Conservation (phyloP, 2,888 invertebrate genomes). For the Diachrysia chrysitis region DNA sequence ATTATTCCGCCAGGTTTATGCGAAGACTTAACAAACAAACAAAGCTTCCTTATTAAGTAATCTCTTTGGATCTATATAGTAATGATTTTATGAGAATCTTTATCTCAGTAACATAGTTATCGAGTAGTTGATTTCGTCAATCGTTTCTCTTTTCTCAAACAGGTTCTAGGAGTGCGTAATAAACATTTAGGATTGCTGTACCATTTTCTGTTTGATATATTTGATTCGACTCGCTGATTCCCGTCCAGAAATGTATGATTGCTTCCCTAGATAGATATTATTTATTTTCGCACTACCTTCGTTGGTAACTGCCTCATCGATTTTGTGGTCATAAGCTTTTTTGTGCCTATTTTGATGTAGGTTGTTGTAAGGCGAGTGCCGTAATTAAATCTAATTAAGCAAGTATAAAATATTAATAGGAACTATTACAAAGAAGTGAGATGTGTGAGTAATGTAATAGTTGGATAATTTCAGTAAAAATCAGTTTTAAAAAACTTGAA, state of each 20-base stretch:
- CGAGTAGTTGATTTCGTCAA: constrained; percentile 1
- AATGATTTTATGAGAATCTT: constrained; percentile 24
- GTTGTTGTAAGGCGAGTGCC: no score
- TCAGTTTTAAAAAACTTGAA: neutral
- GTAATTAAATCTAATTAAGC: neutral
- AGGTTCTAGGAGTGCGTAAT: neutral
- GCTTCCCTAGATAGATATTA: constrained; percentile 4
- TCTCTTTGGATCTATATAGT: constrained; percentile 2
- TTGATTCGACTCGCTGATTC: constrained; percentile 36
- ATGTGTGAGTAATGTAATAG: no score
- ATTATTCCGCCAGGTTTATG: constrained; percentile 7
- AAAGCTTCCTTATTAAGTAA: constrained; percentile 19
- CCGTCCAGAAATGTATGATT: constrained; percentile 19
- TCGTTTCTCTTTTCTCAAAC: neutral
- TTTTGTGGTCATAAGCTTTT: neutral
- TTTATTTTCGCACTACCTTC: constrained; percentile 21
- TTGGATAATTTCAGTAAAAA: neutral
- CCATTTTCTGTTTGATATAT: constrained; percentile 38
- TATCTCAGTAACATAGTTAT: constrained; percentile 4
- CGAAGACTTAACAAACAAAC: constrained; percentile 14
- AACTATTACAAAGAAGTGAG: neutral
- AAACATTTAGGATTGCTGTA: constrained; percentile 25
- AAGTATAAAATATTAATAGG: neutral
- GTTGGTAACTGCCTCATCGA: neutral
- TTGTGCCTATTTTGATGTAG: neutral